Base-by-base conservation (phyloP, 2,888 invertebrate genomes). In the Chrysotoxum bicinctum region DNA sequence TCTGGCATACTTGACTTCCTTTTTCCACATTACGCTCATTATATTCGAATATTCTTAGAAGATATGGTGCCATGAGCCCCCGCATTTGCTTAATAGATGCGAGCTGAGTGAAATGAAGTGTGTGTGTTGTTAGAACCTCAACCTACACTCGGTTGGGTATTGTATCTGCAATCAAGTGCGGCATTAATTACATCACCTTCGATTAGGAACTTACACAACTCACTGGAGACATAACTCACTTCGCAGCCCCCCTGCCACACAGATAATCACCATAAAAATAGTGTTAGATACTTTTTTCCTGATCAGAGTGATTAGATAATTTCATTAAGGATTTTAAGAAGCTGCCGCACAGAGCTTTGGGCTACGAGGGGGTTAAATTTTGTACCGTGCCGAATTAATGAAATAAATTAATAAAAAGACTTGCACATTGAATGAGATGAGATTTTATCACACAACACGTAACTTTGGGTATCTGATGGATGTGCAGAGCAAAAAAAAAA, bases 171-270 rank as follows among this genome's bases (percentile, higher is more conserved):
- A 85, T 85, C 85, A 85, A 85, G 76, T 81, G 69, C 72, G 73
- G 85, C 85, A 85, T 85, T 85, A 85, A 85, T 85, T 85, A 85
- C 81, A 69, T 85, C 85, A 85, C 85, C 85, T 85, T 81, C 81
- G 76, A 85, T 85, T 85, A 85, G 81, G 69, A 73, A 35, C 76
- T 81, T 62, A 56, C 73, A 85, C 85, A 85, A 77, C 52, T 81
- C 81, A 85, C 72, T 73, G 58, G 62, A 80, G 35, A 79, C 45
- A 60, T 75, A 68, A 37, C 48, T 40, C 32, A 19, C 60, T 43
- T 32, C 10, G 64, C 35, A n/a, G 45, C 64, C 32, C 21, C 37
- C 37, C 23, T 45, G 32, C 3, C 12, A 37, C 16, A 23, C 37
- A 48, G 12, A 52, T 80, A 72, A 56, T 64, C n/a, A n/a, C 45